Percentiles rank a stretch among this genome's conserved stretches.
Evolutionary conservation across 2,888 invertebrate species (phyloP).

Genomic region (Mamestra brassicae): DNA sequence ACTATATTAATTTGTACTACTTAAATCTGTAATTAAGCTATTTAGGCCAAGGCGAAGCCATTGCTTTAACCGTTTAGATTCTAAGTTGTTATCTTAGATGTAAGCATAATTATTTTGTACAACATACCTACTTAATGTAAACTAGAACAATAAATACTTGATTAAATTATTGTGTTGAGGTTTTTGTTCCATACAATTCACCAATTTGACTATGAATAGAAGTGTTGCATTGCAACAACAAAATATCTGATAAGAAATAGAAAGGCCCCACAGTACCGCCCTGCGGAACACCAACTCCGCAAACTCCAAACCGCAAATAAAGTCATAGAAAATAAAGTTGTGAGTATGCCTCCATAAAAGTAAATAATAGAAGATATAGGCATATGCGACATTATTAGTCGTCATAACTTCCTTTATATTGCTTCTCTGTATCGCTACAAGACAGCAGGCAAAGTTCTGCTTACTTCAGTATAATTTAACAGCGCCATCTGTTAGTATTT

Average conservation of each 20-base stretch:
- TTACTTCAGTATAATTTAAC: background rate
- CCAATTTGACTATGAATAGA: background rate
- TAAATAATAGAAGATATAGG: background rate
- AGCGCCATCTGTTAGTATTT: constrained; percentile 55
- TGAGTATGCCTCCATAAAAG: background rate
- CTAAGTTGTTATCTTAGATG: constrained; percentile 62
- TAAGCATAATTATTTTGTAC: constrained; percentile 73
- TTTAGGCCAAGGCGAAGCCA: constrained; percentile 62
- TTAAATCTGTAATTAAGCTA: constrained; percentile 39
- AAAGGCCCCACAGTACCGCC: background rate
- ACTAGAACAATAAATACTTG: constrained; percentile 69
- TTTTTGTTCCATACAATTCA: constrained; percentile 11
- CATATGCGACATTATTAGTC: background rate
- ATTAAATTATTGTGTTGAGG: constrained; percentile 43
- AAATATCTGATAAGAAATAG: background rate
- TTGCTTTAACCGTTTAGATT: constrained; percentile 62
- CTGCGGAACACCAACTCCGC: constrained; percentile 14
- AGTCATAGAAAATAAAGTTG: background rate
- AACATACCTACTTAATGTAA: constrained; percentile 69
- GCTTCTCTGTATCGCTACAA: background rate
- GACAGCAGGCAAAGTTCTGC: background rate
- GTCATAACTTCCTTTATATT: background rate
- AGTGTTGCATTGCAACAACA: background rate
- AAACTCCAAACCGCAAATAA: background rate
- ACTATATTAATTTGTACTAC: constrained; percentile 44